Evolutionary conservation across 1,140 invertebrate species (phyloP), one percentile per base, ranked within the genome.

Genomic region (Paraescarpia echinospica): DNA sequence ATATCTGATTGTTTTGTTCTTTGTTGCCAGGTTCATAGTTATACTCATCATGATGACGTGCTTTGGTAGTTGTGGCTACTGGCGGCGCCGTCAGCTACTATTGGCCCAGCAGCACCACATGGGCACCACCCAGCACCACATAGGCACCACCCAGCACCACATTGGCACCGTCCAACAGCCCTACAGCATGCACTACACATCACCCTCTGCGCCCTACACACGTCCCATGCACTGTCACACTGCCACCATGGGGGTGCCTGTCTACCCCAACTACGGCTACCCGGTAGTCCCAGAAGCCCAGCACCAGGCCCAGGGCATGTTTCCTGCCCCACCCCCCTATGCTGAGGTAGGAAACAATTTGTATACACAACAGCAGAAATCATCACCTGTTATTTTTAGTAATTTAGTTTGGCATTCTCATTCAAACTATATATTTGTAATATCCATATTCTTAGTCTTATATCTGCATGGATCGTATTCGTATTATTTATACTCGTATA

Each of bases 321-420:
- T 98, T 94, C 97, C 98, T 0, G 97, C 98, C 59, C 97, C 97
- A 92, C 97, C 97, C 18, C 98, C 98, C 0, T 98, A 98, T 95
- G 97, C 97, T 92, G 98, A 98, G 97, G 98, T 98, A 95, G 95
- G 34, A 89, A 90, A 92, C 35, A 34, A 41, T 41, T 6, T 41
- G n/a, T 41, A 12, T 41, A 41, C 12, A 4, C 12, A 6, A 41
- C 12, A 41, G 41, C 41, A 77, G 59, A 77, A 77, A 27, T 77
- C 18, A 31, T 27, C 27, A 31, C 59, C 59, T 77, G 59, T 77
- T 0, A 77, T 27, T 77, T 77, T 77, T 51, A 9, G 8, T 0
- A 51, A n/a, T 51, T 9, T 51, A 6, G 4, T 77, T 12, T 77
- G 59, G 59, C 59, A 4, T 77, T 77, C 59, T 77, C 2, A 77